A percentile compares a stretch with the other conserved stretches of the same genome.
phyloP scores from a whole-genome alignment of 2,797 vertebrate species.

The Remorina albescens region DNA sequence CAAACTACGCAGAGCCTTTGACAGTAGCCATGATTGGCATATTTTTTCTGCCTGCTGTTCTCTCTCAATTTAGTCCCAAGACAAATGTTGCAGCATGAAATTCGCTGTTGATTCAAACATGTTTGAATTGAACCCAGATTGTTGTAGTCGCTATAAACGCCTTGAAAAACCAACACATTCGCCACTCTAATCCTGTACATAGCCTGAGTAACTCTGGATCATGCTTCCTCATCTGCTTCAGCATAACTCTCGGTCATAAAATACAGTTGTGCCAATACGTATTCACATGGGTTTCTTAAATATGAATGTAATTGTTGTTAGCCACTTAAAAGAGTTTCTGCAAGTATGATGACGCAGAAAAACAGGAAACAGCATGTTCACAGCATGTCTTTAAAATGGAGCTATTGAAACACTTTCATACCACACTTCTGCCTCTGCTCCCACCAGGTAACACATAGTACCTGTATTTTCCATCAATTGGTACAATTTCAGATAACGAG shows the following conservation, averaged over 20 bases:
- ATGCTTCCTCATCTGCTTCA: conserved; percentile 38
- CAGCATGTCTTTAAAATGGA: conserved; percentile 37
- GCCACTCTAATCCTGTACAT: conserved; percentile 43
- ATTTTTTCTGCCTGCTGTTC: conserved; percentile 63
- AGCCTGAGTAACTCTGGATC: conserved; percentile 12
- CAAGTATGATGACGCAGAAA: conserved; percentile 16
- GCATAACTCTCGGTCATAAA: neutral
- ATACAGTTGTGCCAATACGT: conserved; percentile 23
- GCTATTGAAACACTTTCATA: conserved; percentile 49
- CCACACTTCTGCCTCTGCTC: conserved; percentile 24
- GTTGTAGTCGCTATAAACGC: conserved; percentile 44
- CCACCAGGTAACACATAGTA: conserved; percentile 39
- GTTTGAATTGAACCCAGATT: conserved; percentile 50
- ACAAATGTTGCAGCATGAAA: conserved; percentile 65
- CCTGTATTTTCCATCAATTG: conserved; percentile 62
- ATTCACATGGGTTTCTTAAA: conserved; percentile 28
- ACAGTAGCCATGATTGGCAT: conserved; percentile 64
- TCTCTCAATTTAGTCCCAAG: conserved; percentile 57
- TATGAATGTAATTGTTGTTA: conserved; percentile 10
- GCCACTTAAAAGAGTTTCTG: neutral
- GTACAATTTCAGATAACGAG: conserved; percentile 60
- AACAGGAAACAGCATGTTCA: neutral
- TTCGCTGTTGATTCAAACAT: conserved; percentile 60
- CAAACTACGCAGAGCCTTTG: conserved; percentile 49
- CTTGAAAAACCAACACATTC: conserved; percentile 52